Evolutionary conservation across 2,888 invertebrate species (phyloP), one percentile per base, ranked within the genome.

Genomic region (Boloria selene): DNA sequence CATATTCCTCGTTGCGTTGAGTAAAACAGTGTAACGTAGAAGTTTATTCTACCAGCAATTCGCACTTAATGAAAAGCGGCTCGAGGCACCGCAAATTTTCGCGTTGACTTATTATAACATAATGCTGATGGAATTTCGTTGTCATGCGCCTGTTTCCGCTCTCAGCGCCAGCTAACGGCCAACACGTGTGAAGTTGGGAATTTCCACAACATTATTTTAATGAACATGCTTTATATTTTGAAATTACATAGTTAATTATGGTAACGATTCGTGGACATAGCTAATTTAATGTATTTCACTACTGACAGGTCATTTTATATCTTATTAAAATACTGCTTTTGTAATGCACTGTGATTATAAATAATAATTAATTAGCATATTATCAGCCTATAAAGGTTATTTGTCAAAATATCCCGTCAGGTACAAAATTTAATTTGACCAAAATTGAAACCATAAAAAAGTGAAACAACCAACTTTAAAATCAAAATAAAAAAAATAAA

Each of bases 121-220:
- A 82, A 85, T 80, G 83, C 79, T 87, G 85, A 87, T 88, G 87
- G 84, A 84, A 82, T 85, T 87, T 84, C 75, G 82, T 67, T 87
- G 86, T 86, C 83, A 79, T 71, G 69, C 72, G 74, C 75, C 53
- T 65, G 68, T 70, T 70, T 44, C 65, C 68, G 68, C 70, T 65
- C 44, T 51, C 60, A 49, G 55, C 61, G 55, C 61, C 61, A 62
- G 61, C 61, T 64, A 68, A 47, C 61, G 67, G 55, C 61, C 64
- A 67, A 70, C 69, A 70, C 70, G 74, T 73, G 70, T 73, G 72
- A 73, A 77, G 68, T 74, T 72, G 71, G 64, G 72, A 77, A 58
- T 77, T 76, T 75, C 64, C 74, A 74, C 54, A 64, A 56, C 72
- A 70, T 61, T 67, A 65, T 70, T 69, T 68, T 70, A 68, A 67